Evolutionary conservation across 2,888 invertebrate genomes (phyloP), one percentile per base, ranked within the genome.

Genomic region (Dione juno): DNA sequence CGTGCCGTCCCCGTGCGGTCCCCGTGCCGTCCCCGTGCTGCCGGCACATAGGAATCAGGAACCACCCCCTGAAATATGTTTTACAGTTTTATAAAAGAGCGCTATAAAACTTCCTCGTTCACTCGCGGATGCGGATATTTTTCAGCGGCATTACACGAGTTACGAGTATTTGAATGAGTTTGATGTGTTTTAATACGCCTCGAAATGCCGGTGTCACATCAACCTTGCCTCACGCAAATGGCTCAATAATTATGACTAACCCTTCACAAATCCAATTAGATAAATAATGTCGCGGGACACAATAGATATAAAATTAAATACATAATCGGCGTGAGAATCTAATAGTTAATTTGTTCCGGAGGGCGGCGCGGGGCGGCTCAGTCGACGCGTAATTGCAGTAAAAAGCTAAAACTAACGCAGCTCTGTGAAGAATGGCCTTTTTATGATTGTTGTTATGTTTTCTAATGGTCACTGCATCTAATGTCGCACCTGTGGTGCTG

Each of bases 301-400:
- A 57, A 67, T 67, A 67, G 67, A 64, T 71, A 57, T 64, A 71
- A 45, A 64, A 71, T 71, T 67, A 71, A 63, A 67, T 67, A 48
- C 57, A 71, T 73, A 70, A 70, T 72, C 68, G 69, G 74, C 80
- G 83, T 84, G 85, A 76, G 85, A 85, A 84, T 81, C 81, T 84
- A 84, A 84, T 80, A 79, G 76, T 71, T 82, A 82, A 85, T 86
- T 86, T 78, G 86, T 87, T 84, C 83, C 84, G 82, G 82, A 79
- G 84, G 84, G 82, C 80, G 80, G 84, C 85, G 78, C 77, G 67
- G 21, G 19, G 64, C 50, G 48, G 50, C n/a, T n/a, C n/a, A n/a
- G n/a, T 35, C 19, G 50, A 37, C 37, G 16, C 64, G 72, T 83
- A 84, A 83, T 82, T 80, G 75, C 76, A 43, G 75, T 66, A 81